These are phyloP conservation scores for Ovis aries DNA, from an alignment of 2,113 vertebrate species.

Conservation along the genomic window DNA sequence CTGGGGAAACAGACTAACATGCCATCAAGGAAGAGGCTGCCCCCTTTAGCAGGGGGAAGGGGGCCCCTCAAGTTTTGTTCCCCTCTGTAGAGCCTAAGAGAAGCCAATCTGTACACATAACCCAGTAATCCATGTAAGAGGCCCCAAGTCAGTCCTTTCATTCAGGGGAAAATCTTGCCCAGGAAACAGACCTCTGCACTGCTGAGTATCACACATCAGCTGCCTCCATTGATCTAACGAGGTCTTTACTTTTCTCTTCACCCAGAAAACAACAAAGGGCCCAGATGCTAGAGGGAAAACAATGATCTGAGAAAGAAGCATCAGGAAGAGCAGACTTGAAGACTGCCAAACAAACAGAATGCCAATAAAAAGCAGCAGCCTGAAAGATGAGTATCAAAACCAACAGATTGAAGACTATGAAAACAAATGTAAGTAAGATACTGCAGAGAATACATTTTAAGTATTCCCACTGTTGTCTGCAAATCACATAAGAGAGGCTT, in stretches of 20 bases:
- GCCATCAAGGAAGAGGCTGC: neutral
- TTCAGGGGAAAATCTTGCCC: neutral
- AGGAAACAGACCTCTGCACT: neutral
- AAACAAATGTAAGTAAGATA: neutral
- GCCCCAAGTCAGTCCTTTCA: neutral
- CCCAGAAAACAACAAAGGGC: neutral
- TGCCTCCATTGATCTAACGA: rapidly evolving
- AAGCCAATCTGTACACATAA: neutral
- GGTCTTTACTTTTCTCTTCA: neutral
- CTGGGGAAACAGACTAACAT: neutral
- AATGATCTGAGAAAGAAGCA: neutral
- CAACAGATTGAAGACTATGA: neutral
- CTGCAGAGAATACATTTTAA: neutral
- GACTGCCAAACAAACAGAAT: neutral
- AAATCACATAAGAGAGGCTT: neutral
- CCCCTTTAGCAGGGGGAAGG: neutral
- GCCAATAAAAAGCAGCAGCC: neutral
- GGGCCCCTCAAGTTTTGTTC: neutral
- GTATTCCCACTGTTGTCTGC: neutral
- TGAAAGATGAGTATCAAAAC: neutral
- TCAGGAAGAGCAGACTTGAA: too few species aligned
- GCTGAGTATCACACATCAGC: neutral
- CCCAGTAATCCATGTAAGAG: neutral
- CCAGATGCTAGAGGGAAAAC: neutral
- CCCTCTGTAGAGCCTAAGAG: neutral